Percentiles rank a stretch among this genome's conserved stretches.
Conservation (phyloP, 2,797 vertebrate genomes). For the Esox lucius region DNA sequence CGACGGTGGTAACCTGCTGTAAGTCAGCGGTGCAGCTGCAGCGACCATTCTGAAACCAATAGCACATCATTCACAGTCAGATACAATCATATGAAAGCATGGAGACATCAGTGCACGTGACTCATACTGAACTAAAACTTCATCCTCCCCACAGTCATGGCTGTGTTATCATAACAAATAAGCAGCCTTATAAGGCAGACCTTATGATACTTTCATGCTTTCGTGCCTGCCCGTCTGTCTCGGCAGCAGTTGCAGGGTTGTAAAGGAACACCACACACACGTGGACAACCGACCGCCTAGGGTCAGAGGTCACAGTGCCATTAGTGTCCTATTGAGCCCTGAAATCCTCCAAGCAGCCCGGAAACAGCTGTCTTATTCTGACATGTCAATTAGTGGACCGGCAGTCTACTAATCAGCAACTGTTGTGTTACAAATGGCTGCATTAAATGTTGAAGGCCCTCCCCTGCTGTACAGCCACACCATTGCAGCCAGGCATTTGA, state of each 20-base stretch:
- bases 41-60: not conserved
- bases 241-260: constrained; percentile 33
- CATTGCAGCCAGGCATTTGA: too few relatives aligned
- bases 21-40: not conserved
- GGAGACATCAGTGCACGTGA: not conserved
- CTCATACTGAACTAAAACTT: not conserved
- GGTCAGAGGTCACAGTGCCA: constrained; percentile 43
- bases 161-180: not conserved
- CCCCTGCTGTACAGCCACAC: too few relatives aligned
- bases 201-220: not conserved
- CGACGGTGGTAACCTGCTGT: not conserved
- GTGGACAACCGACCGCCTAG: constrained; percentile 31
- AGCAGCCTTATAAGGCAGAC: not conserved
- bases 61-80: not conserved
- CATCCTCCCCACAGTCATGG: not conserved
- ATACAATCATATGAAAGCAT: not conserved
- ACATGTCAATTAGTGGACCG: not conserved
- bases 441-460: too few relatives aligned
- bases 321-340: constrained; percentile 36
- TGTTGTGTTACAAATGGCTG: not conserved
- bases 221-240: constrained; percentile 21
- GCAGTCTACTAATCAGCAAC: not conserved
- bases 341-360: not conserved
- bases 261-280: constrained; percentile 41
- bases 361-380: constrained; percentile 5